Conservation (phyloP, 1,140 invertebrate species). For the Lycorma delicatula region DNA sequence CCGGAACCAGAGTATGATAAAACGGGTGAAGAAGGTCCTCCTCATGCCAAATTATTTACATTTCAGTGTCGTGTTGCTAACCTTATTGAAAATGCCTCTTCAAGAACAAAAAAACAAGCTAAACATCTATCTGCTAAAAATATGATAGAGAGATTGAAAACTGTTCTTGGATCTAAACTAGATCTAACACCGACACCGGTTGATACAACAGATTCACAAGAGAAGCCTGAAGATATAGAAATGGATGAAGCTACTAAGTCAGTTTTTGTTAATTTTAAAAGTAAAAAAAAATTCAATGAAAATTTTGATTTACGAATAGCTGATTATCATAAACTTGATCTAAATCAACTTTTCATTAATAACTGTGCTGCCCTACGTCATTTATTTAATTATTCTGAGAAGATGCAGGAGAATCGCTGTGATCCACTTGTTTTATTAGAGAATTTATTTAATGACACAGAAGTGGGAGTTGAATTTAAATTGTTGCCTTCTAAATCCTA, state of each 20-base stretch:
- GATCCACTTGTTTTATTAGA: no score
- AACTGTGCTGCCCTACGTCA: no score
- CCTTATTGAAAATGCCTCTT: constrained; percentile 43
- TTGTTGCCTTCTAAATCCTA: no score
- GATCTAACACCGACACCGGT: neutral
- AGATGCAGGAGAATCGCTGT: no score
- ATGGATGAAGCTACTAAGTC: neutral
- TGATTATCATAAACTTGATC: neutral
- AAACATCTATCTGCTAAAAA: constrained; percentile 45
- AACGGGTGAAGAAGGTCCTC: constrained; percentile 56
- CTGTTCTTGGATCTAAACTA: neutral
- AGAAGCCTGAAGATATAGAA: neutral
- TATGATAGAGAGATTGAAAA: constrained; percentile 40
- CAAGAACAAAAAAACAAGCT: constrained; percentile 47
- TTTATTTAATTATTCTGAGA: no score
- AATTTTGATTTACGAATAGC: neutral
- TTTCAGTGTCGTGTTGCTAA: constrained; percentile 54
- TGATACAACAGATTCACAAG: neutral
- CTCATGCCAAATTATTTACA: constrained; percentile 58
- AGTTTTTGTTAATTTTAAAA: neutral
- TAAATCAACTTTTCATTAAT: no score
- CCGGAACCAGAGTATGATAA: constrained; percentile 52
- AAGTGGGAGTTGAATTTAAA: no score
- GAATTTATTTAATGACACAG: no score
- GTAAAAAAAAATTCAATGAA: neutral